Conservation (phyloP, 2,113 vertebrate species). For the Caloenas nicobarica region DNA sequence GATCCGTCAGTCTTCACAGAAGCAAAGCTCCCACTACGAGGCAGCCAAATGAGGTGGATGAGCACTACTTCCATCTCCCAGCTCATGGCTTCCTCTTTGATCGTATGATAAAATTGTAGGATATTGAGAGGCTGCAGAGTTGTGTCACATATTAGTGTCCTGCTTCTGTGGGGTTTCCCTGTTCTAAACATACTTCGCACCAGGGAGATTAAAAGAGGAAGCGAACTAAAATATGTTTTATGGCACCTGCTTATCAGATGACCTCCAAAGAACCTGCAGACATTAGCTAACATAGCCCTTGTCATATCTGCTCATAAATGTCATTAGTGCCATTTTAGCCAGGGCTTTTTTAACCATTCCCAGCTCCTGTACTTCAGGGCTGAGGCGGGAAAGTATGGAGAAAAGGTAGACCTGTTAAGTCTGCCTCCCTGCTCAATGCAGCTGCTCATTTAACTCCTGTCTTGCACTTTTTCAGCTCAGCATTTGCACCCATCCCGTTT, state of each 20-base stretch:
- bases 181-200: slow-evolving; percentile 47
- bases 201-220: slow-evolving; percentile 52
- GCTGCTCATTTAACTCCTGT: background rate
- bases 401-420: background rate
- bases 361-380: background rate
- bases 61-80: slow-evolving; percentile 28
- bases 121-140: slow-evolving; percentile 31
- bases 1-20: slow-evolving; percentile 33
- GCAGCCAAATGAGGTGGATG: slow-evolving; percentile 55
- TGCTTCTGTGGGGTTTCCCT: slow-evolving; percentile 64
- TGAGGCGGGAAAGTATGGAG: background rate
- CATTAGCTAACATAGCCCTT: slow-evolving; percentile 17
- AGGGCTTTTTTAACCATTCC: background rate
- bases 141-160: slow-evolving; percentile 56
- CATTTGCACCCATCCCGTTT: rapidly evolving
- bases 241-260: slow-evolving; percentile 65
- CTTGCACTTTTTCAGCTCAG: background rate
- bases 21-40: slow-evolving; percentile 16
- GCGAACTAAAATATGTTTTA: slow-evolving; percentile 49
- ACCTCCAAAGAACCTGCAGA: slow-evolving; percentile 48
- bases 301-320: slow-evolving; percentile 33
- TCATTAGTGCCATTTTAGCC: background rate
- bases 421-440: background rate
- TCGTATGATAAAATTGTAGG: slow-evolving; percentile 48
- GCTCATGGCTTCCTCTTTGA: slow-evolving; percentile 54